Evolutionary conservation across 2,888 invertebrate species (phyloP), one percentile per base, ranked within the genome.

Genomic region (Synergus laeviventris): DNA sequence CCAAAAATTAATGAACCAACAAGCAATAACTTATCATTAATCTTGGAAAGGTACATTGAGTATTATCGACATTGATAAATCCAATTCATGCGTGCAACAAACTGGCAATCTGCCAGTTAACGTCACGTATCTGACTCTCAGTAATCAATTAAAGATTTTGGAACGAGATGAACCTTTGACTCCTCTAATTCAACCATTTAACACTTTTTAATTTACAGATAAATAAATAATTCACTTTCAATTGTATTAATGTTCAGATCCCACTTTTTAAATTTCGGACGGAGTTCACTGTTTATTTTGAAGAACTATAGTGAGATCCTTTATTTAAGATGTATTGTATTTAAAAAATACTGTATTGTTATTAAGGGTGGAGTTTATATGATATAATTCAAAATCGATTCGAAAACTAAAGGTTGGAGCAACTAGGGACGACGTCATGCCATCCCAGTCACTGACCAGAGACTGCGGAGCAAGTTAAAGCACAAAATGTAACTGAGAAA

Each of bases 401-500:
- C 1, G 18, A 49, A 36, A 16, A 49, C n/a, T 31, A 31, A 70
- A 49, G 49, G 45, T 36, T 70, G 31, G 31, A 49, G n/a, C 16
- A 24, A 49, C 24, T 70, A 64, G 11, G 38, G 61, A 60, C 18
- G 73, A 75, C 70, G 73, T 77, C 78, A 79, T 78, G 79, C 61
- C 81, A 75, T 77, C 82, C 81, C 78, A 74, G 82, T 74, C 81
- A 70, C 77, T 82, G 85, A 82, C 79, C 82, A 77, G 81, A 74
- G 82, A 86, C 84, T 84, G 79, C 79, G 83, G 80, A 78, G 79
- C 81, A 83, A 80, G 83, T 76, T 80, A 59, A 76, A 76, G 81
- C 82, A 82, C 81, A 82, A 84, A 80, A 83, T 82, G 84, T 84
- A 84, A 84, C 84, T 82, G 85, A 82, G 82, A 82, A 86, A 82